phyloP scores from a whole-genome alignment of 2,797 vertebrate species.

The Chelmon rostratus region DNA sequence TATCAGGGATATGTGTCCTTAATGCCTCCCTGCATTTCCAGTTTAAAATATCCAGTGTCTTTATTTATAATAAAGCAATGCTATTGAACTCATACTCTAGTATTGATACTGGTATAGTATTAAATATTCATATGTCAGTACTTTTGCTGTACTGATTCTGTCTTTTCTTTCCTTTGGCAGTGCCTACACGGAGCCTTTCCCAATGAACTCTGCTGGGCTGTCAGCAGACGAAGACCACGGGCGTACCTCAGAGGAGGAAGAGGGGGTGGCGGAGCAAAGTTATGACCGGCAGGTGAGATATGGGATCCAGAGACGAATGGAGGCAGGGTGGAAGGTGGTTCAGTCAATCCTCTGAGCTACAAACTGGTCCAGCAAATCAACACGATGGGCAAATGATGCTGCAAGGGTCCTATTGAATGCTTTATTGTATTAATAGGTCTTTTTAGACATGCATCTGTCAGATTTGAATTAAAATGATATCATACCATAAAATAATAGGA shows the following conservation, averaged over 20 bases:
- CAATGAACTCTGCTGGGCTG: slow-evolving; percentile 84
- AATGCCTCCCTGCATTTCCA: slow-evolving; percentile 15
- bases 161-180: slow-evolving; percentile 74
- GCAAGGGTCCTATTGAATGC: not conserved
- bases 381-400: not conserved
- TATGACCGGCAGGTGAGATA: slow-evolving; percentile 89
- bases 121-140: slow-evolving; percentile 32
- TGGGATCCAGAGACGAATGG: not conserved
- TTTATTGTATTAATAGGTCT: not conserved
- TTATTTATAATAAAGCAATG: not conserved
- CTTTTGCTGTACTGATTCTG: slow-evolving; percentile 19
- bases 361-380: slow-evolving; percentile 5
- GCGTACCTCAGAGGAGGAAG: slow-evolving; percentile 95
- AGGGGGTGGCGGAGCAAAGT: slow-evolving; percentile 83
- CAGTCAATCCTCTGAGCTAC: slow-evolving; percentile 1
- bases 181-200: slow-evolving; percentile 96
- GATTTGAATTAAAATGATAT: not conserved
- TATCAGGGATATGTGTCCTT: slow-evolving; percentile 7
- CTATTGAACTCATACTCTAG: not conserved
- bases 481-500: not conserved
- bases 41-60: not conserved
- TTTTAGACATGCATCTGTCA: not conserved
- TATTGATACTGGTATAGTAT: not conserved
- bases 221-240: slow-evolving; percentile 93
- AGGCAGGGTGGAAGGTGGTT: not conserved